Percentiles rank a stretch among this genome's conserved stretches.
phyloP scores from a whole-genome alignment of 2,888 invertebrate species.

The Pyralis farinalis region DNA sequence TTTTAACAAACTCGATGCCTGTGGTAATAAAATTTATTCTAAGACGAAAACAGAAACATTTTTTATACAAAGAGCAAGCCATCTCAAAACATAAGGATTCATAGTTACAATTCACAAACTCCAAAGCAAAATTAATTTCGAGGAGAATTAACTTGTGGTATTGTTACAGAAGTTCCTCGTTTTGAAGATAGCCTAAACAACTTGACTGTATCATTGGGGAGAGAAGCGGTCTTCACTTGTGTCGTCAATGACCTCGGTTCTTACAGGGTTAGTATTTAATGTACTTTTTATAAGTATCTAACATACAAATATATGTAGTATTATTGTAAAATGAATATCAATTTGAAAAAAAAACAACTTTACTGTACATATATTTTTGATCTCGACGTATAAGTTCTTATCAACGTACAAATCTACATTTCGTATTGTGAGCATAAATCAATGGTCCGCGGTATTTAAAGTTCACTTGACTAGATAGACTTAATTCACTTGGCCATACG shows the following conservation, averaged over 20 bases:
- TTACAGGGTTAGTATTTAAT: constrained; percentile 84
- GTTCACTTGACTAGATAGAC: no score
- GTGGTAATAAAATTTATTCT: background rate
- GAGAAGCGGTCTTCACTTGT: constrained; percentile 91
- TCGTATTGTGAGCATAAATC: no score
- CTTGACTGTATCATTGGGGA: constrained; percentile 89
- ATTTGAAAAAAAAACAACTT: no score
- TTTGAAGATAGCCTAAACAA: constrained; percentile 90
- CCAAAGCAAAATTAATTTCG: constrained; percentile 4
- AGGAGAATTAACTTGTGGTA: constrained; percentile 26
- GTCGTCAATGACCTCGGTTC: constrained; percentile 90
- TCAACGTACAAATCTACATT: no score
- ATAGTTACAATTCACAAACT: constrained; percentile 3
- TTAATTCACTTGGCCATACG: no score
- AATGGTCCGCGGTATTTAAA: no score
- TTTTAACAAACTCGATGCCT: no score
- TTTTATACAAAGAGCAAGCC: background rate
- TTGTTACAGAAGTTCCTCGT: constrained; percentile 83
- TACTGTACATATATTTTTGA: no score
- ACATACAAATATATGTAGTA: background rate
- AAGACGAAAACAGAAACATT: background rate
- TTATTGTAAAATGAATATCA: no score
- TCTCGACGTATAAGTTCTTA: no score
- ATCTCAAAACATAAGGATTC: constrained; percentile 1
- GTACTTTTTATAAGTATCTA: constrained; percentile 2